A percentile compares a stretch with the other conserved stretches of the same genome.
Evolutionary conservation across 2,888 invertebrate genomes (phyloP).

Genomic region (Nipponacmea schrenckii): DNA sequence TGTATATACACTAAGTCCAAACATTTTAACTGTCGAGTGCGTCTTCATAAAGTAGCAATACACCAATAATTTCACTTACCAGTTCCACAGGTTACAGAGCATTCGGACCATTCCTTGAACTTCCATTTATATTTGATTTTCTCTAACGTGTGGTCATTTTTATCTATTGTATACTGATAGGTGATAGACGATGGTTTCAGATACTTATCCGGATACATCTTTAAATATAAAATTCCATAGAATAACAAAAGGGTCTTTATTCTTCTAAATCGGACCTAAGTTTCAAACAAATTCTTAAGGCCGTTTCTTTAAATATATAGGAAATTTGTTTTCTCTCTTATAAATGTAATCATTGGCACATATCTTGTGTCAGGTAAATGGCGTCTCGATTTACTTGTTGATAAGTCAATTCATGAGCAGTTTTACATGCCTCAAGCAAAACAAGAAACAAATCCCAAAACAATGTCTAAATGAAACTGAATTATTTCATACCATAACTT

Average conservation of each 20-base stretch:
- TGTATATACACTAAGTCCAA: background rate
- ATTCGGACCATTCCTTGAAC: conserved; percentile 53
- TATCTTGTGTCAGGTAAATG: too few species aligned
- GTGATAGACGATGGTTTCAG: conserved; percentile 34
- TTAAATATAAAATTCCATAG: conserved; percentile 33
- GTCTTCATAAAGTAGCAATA: too few species aligned
- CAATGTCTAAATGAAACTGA: too few species aligned
- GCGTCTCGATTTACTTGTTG: too few species aligned
- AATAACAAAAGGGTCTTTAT: background rate
- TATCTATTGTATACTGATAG: conserved; percentile 45
- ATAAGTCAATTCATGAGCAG: too few species aligned
- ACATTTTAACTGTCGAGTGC: too few species aligned
- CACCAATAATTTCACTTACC: conserved; percentile 33
- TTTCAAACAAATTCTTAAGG: background rate
- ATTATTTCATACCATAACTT: conserved; percentile 40
- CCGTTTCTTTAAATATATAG: too few species aligned
- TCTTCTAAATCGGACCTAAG: conserved; percentile 5
- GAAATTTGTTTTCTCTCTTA: too few species aligned
- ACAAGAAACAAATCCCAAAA: too few species aligned
- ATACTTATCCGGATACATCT: conserved; percentile 36
- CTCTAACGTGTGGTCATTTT: conserved; percentile 50
- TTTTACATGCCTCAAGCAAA: too few species aligned
- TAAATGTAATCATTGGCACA: too few species aligned
- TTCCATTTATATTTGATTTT: conserved; percentile 49
- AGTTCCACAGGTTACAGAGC: conserved; percentile 54